Evolutionary conservation across 2,888 invertebrate species (phyloP).

Genomic region (Penaeus monodon): DNA sequence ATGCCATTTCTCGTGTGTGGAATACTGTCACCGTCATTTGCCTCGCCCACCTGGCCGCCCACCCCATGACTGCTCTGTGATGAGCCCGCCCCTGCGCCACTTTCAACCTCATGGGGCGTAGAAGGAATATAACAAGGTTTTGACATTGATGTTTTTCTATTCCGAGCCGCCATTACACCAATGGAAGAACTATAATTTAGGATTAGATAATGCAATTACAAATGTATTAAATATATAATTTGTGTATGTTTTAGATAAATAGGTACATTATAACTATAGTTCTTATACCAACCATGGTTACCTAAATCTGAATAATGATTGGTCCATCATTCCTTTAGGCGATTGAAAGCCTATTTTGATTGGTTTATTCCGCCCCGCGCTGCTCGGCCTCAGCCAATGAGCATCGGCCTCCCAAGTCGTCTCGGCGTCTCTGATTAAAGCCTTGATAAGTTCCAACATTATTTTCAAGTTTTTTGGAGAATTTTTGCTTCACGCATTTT

Average conservation of each 20-base stretch:
- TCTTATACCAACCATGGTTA: background rate
- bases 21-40: too few species aligned
- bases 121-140: too few species aligned
- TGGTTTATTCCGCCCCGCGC: slow-evolving; percentile 32
- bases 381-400: slow-evolving; percentile 28
- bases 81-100: background rate
- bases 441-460: slow-evolving; percentile 55
- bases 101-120: background rate
- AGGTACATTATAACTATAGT: background rate
- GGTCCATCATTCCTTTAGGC: slow-evolving; percentile 35
- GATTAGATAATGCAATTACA: too few species aligned
- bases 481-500: slow-evolving; percentile 33
- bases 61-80: too few species aligned
- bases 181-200: too few species aligned
- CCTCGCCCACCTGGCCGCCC: too few species aligned
- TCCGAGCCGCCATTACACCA: too few species aligned
- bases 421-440: slow-evolving; percentile 50
- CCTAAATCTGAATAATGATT: slow-evolving; percentile 24
- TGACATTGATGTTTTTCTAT: too few species aligned
- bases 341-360: slow-evolving; percentile 25
- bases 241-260: background rate
- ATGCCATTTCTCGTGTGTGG: too few species aligned
- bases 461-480: slow-evolving; percentile 40
- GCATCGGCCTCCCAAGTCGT: background rate
- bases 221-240: too few species aligned